Percentiles rank a stretch among this genome's conserved stretches.
Conservation (phyloP, 1,140 invertebrate species). For the Phymastichus coffea region DNA sequence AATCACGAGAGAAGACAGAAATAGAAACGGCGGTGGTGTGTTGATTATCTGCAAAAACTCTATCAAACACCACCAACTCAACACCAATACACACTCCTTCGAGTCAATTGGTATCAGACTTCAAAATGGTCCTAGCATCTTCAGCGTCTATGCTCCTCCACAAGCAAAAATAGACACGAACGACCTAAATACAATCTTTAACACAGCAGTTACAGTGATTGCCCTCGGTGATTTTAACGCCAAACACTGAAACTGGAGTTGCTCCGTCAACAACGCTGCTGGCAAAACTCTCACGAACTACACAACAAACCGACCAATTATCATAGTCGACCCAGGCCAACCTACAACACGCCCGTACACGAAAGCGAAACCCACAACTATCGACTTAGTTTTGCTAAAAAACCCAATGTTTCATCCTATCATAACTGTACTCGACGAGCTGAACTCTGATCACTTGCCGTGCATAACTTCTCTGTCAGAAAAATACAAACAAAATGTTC, state of each 20-base stretch:
- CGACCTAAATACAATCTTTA: constrained; percentile 26
- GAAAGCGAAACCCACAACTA: neutral
- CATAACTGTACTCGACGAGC: neutral
- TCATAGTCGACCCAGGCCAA: neutral
- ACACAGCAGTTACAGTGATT: constrained; percentile 7
- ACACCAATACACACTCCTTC: neutral
- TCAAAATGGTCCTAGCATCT: constrained; percentile 17
- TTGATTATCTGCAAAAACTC: constrained; percentile 11
- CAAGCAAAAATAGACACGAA: constrained; percentile 8
- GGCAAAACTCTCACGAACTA: neutral
- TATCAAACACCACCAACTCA: constrained; percentile 1
- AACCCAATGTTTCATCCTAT: neutral
- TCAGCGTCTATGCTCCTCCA: constrained; percentile 17
- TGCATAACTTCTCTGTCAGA: too few species aligned
- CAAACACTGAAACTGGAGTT: constrained; percentile 30
- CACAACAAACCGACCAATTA: neutral
- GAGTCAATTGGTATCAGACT: constrained; percentile 29
- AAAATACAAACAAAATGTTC: too few species aligned
- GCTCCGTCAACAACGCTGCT: constrained; percentile 19
- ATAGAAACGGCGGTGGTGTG: constrained; percentile 20
- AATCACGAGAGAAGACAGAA: constrained; percentile 26
- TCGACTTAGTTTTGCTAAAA: constrained; percentile 10
- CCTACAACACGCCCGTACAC: neutral
- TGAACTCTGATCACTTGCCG: neutral
- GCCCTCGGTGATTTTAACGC: constrained; percentile 27